Base-by-base conservation (phyloP, 64 coral and sea anemone species). In the Astreopora myriophthalma region DNA sequence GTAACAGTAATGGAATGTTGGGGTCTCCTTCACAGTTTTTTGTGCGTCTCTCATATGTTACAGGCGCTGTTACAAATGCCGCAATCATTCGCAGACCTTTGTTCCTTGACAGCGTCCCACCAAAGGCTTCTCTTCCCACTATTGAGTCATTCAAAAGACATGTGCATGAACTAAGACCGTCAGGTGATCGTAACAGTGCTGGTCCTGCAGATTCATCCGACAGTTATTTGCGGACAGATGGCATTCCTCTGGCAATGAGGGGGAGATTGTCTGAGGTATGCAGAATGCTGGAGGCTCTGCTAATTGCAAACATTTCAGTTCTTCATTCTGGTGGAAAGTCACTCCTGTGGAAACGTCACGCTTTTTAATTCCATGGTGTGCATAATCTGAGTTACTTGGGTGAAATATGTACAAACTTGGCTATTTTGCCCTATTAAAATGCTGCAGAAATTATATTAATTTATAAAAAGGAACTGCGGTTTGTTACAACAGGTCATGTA, bases 101-200 rank as follows among this genome's bases (percentile, higher is more conserved):
- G 2, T 48, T 90, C 48, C 57, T 97, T 22, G 63, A 86, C 6
- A 39, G 34, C n/a, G 91, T 87, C 1, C 48, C 63, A 8, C 73
- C 87, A 22, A 93, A 75, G 75, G 75, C 86, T 33, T 86, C 71
- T 34, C 89, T 92, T 83, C 34, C 81, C 34, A 72, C 92, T n/a
- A 89, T 97, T 14, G 87, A 97, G 72, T 73, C 91, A 7, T 94
- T 97, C 34, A 97, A 94, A 75, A 86, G 92, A 87, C 95, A 97
- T 76, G 16, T 97, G 12, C 51, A 86, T 35, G n/a, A 73, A 64
- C 69, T n/a, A 10, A 12, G 5, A 42, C 70, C 51, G 8, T 64
- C 48, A 83, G 31, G 19, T 27, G 57, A 57, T 64, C 32, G 33
- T 38, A 30, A 65, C 20, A 17, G 24, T 19, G 33, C 55, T 8